Base-by-base conservation (phyloP, 2,113 vertebrate species). In the Progne subis region DNA sequence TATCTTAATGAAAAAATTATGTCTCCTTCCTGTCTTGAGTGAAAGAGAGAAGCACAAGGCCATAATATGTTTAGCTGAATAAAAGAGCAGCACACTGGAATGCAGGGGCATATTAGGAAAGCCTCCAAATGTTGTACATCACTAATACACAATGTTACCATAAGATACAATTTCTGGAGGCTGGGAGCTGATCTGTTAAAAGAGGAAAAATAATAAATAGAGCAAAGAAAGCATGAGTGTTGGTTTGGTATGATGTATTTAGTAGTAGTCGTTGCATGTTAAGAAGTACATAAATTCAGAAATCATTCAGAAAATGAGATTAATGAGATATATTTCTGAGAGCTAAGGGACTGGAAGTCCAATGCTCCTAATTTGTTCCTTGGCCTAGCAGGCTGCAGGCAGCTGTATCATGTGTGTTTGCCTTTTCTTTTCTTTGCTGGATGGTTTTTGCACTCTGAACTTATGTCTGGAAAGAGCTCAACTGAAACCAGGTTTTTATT, bases 401-500 rank as follows among this genome's bases (percentile, higher is more conserved):
- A 85, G 55, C 43, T 82, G 34, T 72, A 18, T 46, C 1, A 1
- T 31, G 19, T 39, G 24, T 55, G 64, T 70, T 86, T n/a, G 5
- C 44, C 57, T 89, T 70, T 79, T 19, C 86, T 68, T 55, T 34
- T 31, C 60, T 34, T 85, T 93, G 49, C 41, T 75, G 67, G 56
- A 31, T 69, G 34, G 28, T 53, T 95, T 92, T 83, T 79, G 41
- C 26, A n/a, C 55, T 92, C 57, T 84, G 79, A 88, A 75, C 50
- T 80, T 49, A 68, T 15, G 18, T 43, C 74, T 94, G 64, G 24
- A 86, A 77, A 81, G 25, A 94, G 67, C 55, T 86, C n/a, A 39
- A 65, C 74, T 95, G 94, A 94, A 93, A 75, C 34, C 49, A 37
- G 50, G 50, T 31, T 92, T 88, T 89, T 87, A 32, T 95, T 86